Conservation (phyloP, 1,140 invertebrate species). For the Daktulosphaira vitifoliae region DNA sequence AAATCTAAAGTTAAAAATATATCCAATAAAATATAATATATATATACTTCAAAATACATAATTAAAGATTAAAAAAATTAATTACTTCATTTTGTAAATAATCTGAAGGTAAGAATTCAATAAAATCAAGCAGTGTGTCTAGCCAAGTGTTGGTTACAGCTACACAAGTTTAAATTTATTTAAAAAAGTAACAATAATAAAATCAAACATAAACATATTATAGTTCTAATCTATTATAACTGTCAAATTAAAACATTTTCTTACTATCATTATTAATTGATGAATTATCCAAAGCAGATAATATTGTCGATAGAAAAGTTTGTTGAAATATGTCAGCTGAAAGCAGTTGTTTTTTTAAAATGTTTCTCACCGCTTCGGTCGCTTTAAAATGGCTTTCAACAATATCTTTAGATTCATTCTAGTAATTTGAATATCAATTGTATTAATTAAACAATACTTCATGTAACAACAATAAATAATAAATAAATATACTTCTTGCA, state of each 20-base stretch:
- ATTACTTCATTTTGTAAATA: conserved; percentile 20
- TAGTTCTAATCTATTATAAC: no score
- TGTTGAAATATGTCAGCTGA: conserved; percentile 15
- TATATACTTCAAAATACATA: no score
- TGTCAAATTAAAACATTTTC: not conserved
- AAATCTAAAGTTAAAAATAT: not conserved
- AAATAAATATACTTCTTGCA: conserved; percentile 1
- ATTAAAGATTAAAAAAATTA: no score
- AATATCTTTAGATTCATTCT: conserved; percentile 9
- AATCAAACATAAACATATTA: no score
- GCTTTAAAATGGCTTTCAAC: not conserved
- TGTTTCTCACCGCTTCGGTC: conserved; percentile 29
- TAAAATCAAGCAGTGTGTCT: conserved; percentile 10
- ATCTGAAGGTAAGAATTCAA: conserved; percentile 17
- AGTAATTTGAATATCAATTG: not conserved
- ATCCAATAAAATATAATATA: no score
- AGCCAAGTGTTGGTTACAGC: conserved; percentile 19
- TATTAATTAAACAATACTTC: not conserved
- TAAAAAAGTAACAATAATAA: no score
- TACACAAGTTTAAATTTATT: no score
- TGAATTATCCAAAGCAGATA: conserved; percentile 4
- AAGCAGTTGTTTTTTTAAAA: conserved; percentile 17
- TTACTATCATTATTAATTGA: not conserved
- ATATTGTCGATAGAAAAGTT: conserved; percentile 17
- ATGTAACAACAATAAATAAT: not conserved